Evolutionary conservation across 2,113 vertebrate genomes (phyloP), one percentile per base, ranked within the genome.

Genomic region (Caranx melampygus): DNA sequence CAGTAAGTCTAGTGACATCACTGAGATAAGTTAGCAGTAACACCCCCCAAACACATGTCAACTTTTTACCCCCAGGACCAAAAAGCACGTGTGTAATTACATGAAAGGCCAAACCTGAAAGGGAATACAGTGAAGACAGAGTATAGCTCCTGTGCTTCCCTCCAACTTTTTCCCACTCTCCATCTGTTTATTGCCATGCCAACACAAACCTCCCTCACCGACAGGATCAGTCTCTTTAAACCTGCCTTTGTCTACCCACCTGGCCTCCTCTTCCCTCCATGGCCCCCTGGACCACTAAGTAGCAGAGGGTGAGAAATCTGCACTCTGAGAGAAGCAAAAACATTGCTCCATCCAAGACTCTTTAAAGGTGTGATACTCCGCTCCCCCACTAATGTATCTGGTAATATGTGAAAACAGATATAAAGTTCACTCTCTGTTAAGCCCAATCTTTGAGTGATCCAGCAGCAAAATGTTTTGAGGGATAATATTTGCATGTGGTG

Each of bases 401-500:
- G 62, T 91, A 79, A 87, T 80, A 78, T 63, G 54, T 83, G 34
- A 85, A 83, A 85, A 84, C 72, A 83, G 71, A 80, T 83, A 62
- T 72, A 67, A 66, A 78, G 70, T 76, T 78, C 75, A 54, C 59
- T 47, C 81, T 66, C 58, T 72, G 57, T 77, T 57, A 55, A 61
- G 84, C 42, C 0, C 72, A 81, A 77, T 61, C 60, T 88, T 86
- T 81, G 61, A 84, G 59, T 84, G 68, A 82, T 82, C 76, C 21
- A 51, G 61, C 72, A 8, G 81, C 60, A 86, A 72, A 88, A 87
- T 89, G 82, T 91, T 91, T 86, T 85, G 69, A 91, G 60, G 72
- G 78, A 91, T 91, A 90, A 89, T 89, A 90, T 91, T 90, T 92
- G 78, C 80, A 82, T 85, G 68, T 31, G 85, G 61, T 74, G 76